A percentile compares a stretch with the other conserved stretches of the same genome.
These are phyloP conservation scores for Scatophagus argus DNA, from an alignment of 2,113 vertebrate species.

Conservation along the genomic window DNA sequence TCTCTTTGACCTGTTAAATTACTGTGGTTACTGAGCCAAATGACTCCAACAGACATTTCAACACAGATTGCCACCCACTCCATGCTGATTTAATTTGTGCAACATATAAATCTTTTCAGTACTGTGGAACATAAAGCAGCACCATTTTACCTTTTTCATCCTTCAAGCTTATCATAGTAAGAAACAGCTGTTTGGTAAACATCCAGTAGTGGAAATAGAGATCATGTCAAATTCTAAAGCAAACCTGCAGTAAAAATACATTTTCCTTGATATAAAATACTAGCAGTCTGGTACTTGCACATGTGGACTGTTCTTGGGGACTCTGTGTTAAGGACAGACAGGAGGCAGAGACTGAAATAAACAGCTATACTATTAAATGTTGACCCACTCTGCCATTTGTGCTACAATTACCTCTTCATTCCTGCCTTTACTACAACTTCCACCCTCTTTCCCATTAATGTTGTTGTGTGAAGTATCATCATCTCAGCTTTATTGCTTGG, in stretches of 20 bases:
- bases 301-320: no score
- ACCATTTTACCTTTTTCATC: no score
- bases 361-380: not conserved
- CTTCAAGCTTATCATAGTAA: no score
- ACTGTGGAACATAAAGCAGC: no score
- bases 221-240: no score
- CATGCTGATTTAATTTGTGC: not conserved
- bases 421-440: not conserved
- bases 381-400: not conserved
- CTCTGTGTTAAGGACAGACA: no score
- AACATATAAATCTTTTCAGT: not conserved
- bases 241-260: no score
- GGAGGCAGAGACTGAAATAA: not conserved
- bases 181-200: no score
- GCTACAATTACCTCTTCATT: not conserved
- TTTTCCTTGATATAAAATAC: no score
- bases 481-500: not conserved
- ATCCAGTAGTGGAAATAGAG: no score
- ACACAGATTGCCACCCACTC: conserved; percentile 5
- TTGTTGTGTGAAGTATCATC: not conserved
- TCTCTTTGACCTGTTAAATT: conserved; percentile 16
- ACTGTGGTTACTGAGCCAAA: conserved; percentile 19
- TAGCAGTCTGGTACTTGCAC: no score
- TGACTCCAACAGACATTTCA: conserved; percentile 19
- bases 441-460: not conserved